A percentile compares a stretch with the other conserved stretches of the same genome.
phyloP scores from a whole-genome alignment of 2,113 vertebrate species.

The Neogale vison region DNA sequence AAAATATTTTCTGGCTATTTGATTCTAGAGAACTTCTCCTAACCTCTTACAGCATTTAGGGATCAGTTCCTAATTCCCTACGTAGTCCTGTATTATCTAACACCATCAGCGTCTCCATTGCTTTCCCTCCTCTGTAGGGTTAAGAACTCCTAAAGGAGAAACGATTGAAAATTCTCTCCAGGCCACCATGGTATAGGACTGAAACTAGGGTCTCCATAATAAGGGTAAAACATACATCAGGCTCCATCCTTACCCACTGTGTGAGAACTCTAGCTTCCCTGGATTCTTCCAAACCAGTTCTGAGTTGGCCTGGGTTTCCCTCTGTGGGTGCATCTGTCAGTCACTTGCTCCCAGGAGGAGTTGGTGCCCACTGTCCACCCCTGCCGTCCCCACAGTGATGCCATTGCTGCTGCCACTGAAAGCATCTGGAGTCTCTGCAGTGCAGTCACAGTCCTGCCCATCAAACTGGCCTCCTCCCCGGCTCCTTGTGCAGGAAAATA shows the following conservation, averaged over 20 bases:
- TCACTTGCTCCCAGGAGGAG: not conserved
- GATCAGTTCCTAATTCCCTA: not conserved
- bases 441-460: rapidly evolving
- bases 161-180: not conserved
- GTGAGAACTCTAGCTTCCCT: not conserved
- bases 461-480: not conserved
- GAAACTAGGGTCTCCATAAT: not conserved
- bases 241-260: not conserved
- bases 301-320: not conserved
- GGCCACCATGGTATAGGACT: not conserved
- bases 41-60: not conserved
- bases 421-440: not conserved
- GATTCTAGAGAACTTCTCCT: constrained; percentile 1
- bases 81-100: not conserved
- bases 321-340: not conserved
- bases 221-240: not conserved
- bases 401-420: not conserved
- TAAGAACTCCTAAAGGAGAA: not conserved
- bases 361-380: not conserved
- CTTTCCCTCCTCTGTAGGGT: not conserved
- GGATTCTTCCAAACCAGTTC: not conserved
- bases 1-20: not conserved
- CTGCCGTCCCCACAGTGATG: no score
- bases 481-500: not conserved
- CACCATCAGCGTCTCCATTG: not conserved